Base-by-base conservation (phyloP, 2,888 invertebrate genomes). In the Germaria angustata region DNA sequence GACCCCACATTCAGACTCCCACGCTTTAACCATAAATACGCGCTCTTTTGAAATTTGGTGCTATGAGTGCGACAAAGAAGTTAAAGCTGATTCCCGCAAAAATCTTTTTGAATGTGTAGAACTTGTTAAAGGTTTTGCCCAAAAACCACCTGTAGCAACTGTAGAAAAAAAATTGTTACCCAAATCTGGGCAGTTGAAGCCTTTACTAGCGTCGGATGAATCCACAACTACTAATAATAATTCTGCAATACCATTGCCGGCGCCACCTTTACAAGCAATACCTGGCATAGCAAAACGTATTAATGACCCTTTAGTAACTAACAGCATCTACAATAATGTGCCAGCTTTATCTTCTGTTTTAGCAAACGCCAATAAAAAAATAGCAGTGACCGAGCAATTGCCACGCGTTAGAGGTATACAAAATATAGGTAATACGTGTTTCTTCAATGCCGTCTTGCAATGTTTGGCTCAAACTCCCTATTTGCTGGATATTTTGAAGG, bases 381-480 rank as follows among this genome's bases (percentile, higher is more conserved):
- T 69, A 0, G 17, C 55, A 4, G 68, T 84, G 1, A 22, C 85
- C 17, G 88, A 88, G 1, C 84, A 84, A 0, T 85, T 93, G 80
- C 93, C 93, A 0, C 91, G 94, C 46, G 94, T 95, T 0, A 92
- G 97, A 92, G 99, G 99, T 0, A 92, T 99, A 49, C 93, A 93
- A 65, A 99, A 99, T 92, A 92, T 98, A 88, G 98, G 99, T 61
- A 99, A 99, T 90, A 99, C 99, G 0, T 99, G 99, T 90, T 99
- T 98, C 92, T 98, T 99, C 90, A 99, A 99, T 92, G 97, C 98
- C 28, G 98, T 98, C 8, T 94, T 99, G 92, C 99, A 99, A 92
- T 97, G 97, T 89, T 92, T 98, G 86, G 95, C 96, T 2, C 96
- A 96, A 90, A 97, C 97, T 3, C 96, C 96, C 0, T 96, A 94